Evolutionary conservation across 2,888 invertebrate genomes (phyloP), one percentile per base, ranked within the genome.

Genomic region (Apamea anceps): DNA sequence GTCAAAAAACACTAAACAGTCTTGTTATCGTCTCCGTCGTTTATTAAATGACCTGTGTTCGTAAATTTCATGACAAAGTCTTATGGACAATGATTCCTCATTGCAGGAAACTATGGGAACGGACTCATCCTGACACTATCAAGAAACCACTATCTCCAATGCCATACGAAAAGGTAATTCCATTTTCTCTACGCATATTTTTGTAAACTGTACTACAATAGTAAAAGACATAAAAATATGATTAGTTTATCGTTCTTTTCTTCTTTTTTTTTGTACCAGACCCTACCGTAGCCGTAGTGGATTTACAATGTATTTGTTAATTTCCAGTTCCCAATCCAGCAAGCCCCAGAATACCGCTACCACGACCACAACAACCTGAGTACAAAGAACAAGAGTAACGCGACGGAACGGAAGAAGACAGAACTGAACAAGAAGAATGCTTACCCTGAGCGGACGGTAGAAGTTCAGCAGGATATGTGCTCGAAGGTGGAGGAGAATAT

Each of bases 281-380:
- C 13, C 48, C 48, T 13, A 15, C 15, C 15, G 15, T 48, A 0
- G 13, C 48, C 1, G 32, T 32, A 32, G 32, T n/a, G n/a, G n/a
- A 15, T 37, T 25, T 5, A 45, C 1, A 5, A 32, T 12, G 15
- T 32, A 12, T 28, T 42, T 13, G 0, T 48, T 54, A 54, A 72
- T 60, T 45, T 21, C 25, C 70, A 85, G 77, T 85, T 79, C 25
- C 82, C 80, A 15, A 87, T 82, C 25, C 90, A 94, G 93, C 91
- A 94, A 72, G 75, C 91, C n/a, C 92, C 95, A 0, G 96, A 96
- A 81, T 93, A 95, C 88, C 95, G 95, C 0, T 97, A 97, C 90
- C 97, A 97, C 79, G 97, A 97, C 77, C 97, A 97, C 92, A 97
- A 97, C 86, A 97, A 97, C 85, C 85, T 97, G 0, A 97, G 97